Evolutionary conservation across 2,113 vertebrate species (phyloP), one percentile per base, ranked within the genome.

Genomic region (Pterocles gutturalis): DNA sequence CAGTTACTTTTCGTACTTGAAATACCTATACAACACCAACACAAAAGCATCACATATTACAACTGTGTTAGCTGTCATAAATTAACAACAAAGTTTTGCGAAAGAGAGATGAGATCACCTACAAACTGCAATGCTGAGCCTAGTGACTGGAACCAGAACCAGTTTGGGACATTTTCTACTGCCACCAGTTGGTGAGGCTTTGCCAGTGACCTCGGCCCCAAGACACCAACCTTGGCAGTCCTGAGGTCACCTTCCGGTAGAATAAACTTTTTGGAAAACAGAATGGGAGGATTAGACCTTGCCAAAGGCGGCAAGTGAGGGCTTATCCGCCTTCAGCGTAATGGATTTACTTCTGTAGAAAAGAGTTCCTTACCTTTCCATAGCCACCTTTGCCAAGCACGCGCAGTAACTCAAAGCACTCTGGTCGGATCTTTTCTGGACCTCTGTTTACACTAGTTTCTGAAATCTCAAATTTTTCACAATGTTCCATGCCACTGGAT

Each of bases 401-500:
- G 16, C 99, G 99, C 24, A 99, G 98, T 80, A 99, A 94, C 97
- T 99, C 99, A 98, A 99, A 99, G 98, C 99, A 99, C 96, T 99
- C 99, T 4, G 99, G 99, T 64, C 99, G 98, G 95, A 99, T 99
- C 98, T 99, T 99, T 98, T 99, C 99, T 38, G 99, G 99, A 97
- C 99, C 99, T 98, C 99, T 99, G 98, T 99, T 99, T 91, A 99
- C 99, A 75, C 98, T 99, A 98, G 99, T 99, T 98, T 99, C 99
- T 60, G 99, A 99, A 95, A 99, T 99, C 98, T 99, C 99, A 98
- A 99, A 99, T 96, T 99, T 99, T 83, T 99, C 99, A 98, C 99
- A 99, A 98, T 99, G 99, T 48, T 99, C 99, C 99, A 99, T 99
- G 97, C 99, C 99, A 87, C 99, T 99, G 96, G 79, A 94, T 83